Conservation (phyloP, 2,888 invertebrate species). For the Brenthis daphne region DNA sequence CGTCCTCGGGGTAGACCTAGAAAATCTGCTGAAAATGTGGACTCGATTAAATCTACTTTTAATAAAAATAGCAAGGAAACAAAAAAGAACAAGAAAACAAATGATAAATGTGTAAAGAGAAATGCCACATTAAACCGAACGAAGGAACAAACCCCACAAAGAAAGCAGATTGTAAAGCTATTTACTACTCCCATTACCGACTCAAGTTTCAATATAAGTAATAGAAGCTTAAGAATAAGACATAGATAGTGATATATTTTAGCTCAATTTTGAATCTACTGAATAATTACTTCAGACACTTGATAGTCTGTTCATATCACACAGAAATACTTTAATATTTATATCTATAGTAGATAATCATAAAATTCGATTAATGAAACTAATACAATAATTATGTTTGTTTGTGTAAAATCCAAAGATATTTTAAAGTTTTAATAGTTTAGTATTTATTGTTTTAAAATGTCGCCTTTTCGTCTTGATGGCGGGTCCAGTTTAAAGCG, state of each 20-base stretch:
- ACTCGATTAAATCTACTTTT: not conserved
- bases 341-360: too few relatives aligned
- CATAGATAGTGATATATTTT: conserved; percentile 1
- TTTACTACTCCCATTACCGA: conserved; percentile 13
- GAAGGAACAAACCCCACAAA: conserved; percentile 14
- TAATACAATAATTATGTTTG: too few relatives aligned
- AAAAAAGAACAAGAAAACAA: conserved; percentile 10
- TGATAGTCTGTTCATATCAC: too few relatives aligned
- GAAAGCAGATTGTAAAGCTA: conserved; percentile 11
- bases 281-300: too few relatives aligned
- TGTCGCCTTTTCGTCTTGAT: not conserved
- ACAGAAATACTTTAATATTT: too few relatives aligned
- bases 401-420: not conserved
- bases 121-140: conserved; percentile 12
- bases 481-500: conserved; percentile 19
- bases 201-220: conserved; percentile 29
- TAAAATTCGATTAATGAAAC: too few relatives aligned
- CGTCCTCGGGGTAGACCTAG: not conserved
- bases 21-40: not conserved
- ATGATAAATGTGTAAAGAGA: conserved; percentile 1
- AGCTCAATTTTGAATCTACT: too few relatives aligned
- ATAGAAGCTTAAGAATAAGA: conserved; percentile 34
- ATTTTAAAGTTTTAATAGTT: not conserved
- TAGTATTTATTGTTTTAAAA: not conserved
- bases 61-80: not conserved